A percentile compares a stretch with the other conserved stretches of the same genome.
These are phyloP conservation scores for Sipha flava DNA, from an alignment of 1,140 invertebrate genomes.

Conservation along the genomic window DNA sequence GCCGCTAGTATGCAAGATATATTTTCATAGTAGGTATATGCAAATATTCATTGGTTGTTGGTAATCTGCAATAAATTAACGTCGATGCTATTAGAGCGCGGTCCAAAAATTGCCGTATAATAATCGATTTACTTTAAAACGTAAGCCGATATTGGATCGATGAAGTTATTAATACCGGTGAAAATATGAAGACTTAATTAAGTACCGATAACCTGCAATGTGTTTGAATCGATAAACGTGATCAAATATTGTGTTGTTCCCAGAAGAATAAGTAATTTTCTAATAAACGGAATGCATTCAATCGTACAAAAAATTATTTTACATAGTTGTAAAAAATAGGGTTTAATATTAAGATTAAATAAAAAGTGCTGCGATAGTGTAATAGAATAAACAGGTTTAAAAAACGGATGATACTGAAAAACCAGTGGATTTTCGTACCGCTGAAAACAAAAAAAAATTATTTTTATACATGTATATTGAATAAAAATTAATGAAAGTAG, in stretches of 20 bases:
- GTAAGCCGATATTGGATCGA: neutral
- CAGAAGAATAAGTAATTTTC: neutral
- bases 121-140: neutral
- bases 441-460: too few relatives aligned
- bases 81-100: neutral
- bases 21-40: neutral
- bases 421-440: too few relatives aligned
- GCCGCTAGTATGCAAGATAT: neutral
- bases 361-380: too few relatives aligned
- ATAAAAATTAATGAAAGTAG: neutral
- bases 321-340: neutral
- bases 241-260: too few relatives aligned
- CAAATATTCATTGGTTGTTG: neutral
- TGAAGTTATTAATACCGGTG: neutral
- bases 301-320: neutral
- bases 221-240: neutral
- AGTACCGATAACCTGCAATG: neutral
- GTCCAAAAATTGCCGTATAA: neutral
- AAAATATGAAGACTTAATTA: neutral
- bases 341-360: too few relatives aligned
- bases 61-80: neutral
- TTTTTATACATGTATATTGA: too few relatives aligned
- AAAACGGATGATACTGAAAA: neutral
- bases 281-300: neutral
- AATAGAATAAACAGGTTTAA: too few relatives aligned